A percentile compares a stretch with the other conserved stretches of the same genome.
phyloP scores from a whole-genome alignment of 2,797 vertebrate species.

The Loris lydekkerianus region DNA sequence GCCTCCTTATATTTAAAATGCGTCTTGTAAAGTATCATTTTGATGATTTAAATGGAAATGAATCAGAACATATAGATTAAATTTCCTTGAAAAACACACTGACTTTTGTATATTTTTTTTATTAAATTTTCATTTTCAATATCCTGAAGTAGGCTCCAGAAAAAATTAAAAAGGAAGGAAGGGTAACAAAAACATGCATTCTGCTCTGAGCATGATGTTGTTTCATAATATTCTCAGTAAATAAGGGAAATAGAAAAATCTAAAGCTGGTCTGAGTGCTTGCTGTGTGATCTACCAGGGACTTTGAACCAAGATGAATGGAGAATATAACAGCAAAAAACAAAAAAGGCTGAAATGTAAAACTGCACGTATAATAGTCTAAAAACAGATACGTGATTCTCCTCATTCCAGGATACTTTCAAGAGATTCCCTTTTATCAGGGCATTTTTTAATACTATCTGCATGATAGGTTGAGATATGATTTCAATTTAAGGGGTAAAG shows the following conservation, averaged over 20 bases:
- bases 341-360: neutral
- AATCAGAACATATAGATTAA: slow-evolving; percentile 83
- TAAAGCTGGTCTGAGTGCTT: neutral
- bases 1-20: slow-evolving; percentile 66
- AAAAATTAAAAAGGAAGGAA: slow-evolving; percentile 70
- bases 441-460: neutral
- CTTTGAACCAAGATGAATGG: slow-evolving; percentile 12
- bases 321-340: neutral
- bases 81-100: slow-evolving; percentile 74
- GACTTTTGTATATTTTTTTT: slow-evolving; percentile 78
- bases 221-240: slow-evolving; percentile 66
- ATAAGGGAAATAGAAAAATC: slow-evolving; percentile 57
- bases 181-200: slow-evolving; percentile 54
- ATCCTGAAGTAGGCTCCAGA: slow-evolving; percentile 62
- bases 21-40: slow-evolving; percentile 66
- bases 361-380: neutral
- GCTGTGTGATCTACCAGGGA: neutral
- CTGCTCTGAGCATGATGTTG: slow-evolving; percentile 48
- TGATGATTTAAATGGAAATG: slow-evolving; percentile 80
- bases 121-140: slow-evolving; percentile 82
- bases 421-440: neutral
- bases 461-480: neutral
- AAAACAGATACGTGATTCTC: neutral
- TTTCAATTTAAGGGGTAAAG: neutral
- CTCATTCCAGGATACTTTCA: slow-evolving; percentile 16